Evolutionary conservation across 2,888 invertebrate genomes (phyloP).

Genomic region (Hoplodrina blanda): DNA sequence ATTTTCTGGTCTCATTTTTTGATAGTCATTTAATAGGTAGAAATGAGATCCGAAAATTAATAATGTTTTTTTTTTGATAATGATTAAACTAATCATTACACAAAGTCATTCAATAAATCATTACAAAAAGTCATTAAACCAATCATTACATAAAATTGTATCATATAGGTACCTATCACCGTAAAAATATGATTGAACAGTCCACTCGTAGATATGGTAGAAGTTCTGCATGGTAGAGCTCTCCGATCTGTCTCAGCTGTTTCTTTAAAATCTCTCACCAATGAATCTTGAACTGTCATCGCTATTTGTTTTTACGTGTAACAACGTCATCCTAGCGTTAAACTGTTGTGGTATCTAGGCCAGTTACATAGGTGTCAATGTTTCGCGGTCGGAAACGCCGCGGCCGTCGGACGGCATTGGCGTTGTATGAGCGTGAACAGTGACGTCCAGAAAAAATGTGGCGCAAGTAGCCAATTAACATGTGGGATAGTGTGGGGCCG

Average conservation of each 20-base stretch:
- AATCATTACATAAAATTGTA: slow-evolving; percentile 3
- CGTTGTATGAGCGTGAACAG: slow-evolving; percentile 80
- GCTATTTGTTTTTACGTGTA: slow-evolving; percentile 70
- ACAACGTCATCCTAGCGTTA: slow-evolving; percentile 75
- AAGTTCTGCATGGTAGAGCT: not conserved
- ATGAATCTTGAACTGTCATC: slow-evolving; percentile 69
- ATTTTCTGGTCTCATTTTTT: slow-evolving; percentile 63
- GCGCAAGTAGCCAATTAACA: slow-evolving; percentile 88
- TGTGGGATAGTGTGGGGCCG: slow-evolving; percentile 86
- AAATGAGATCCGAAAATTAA: too few relatives aligned
- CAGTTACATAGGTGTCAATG: slow-evolving; percentile 88
- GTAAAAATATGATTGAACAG: not conserved
- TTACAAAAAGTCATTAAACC: slow-evolving; percentile 12
- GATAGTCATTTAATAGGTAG: slow-evolving; percentile 42
- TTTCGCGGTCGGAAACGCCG: slow-evolving; percentile 84
- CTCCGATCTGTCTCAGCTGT: slow-evolving; percentile 17
- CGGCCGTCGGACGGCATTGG: slow-evolving; percentile 83
- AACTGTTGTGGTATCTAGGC: slow-evolving; percentile 77
- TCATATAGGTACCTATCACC: not conserved
- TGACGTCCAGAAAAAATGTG: slow-evolving; percentile 87
- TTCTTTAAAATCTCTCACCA: slow-evolving; percentile 31
- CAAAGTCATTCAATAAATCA: too few relatives aligned
- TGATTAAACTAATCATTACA: too few relatives aligned
- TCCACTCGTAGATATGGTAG: not conserved
- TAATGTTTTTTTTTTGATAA: too few relatives aligned